These are phyloP conservation scores for Trichomalopsis sarcophagae DNA, from an alignment of 1,140 invertebrate species.

Conservation along the genomic window DNA sequence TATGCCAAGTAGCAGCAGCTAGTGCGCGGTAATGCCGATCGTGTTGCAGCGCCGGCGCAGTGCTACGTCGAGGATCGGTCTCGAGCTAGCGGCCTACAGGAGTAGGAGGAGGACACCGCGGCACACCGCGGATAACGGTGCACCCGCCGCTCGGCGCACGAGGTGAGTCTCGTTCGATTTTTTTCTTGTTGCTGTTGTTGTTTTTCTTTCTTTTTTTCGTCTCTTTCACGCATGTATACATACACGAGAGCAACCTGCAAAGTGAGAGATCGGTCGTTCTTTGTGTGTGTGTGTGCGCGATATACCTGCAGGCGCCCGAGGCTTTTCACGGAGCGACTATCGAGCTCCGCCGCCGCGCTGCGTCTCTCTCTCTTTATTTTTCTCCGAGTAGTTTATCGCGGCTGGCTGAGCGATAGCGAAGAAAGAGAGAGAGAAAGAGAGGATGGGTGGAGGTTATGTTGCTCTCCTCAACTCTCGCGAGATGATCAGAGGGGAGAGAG, in stretches of 20 bases:
- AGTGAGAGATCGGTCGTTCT: not conserved
- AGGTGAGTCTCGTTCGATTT: constrained; percentile 26
- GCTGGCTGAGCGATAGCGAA: constrained; percentile 5
- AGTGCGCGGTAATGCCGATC: not conserved
- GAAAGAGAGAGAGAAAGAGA: constrained; percentile 5
- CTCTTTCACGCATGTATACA: not conserved
- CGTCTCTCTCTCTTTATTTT: not conserved
- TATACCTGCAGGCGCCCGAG: not conserved
- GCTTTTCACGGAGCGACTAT: constrained; percentile 3
- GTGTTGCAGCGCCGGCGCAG: constrained; percentile 7
- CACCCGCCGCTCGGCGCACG: constrained; percentile 24
- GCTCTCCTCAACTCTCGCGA: not conserved
- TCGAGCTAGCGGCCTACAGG: constrained; percentile 15
- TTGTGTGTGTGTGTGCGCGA: not conserved
- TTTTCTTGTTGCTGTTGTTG: not conserved
- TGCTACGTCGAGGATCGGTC: constrained; percentile 4
- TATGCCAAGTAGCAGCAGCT: not conserved
- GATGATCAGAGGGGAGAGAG: not conserved
- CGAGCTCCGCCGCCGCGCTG: not conserved
- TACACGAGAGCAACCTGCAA: not conserved
- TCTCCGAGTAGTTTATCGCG: not conserved
- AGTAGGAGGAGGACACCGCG: constrained; percentile 54
- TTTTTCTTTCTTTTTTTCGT: not conserved
- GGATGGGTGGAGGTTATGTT: constrained; percentile 7
- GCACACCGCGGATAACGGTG: constrained; percentile 33